Evolutionary conservation across 2,113 vertebrate species (phyloP).

Genomic region (Brachypodius melanocephalos): DNA sequence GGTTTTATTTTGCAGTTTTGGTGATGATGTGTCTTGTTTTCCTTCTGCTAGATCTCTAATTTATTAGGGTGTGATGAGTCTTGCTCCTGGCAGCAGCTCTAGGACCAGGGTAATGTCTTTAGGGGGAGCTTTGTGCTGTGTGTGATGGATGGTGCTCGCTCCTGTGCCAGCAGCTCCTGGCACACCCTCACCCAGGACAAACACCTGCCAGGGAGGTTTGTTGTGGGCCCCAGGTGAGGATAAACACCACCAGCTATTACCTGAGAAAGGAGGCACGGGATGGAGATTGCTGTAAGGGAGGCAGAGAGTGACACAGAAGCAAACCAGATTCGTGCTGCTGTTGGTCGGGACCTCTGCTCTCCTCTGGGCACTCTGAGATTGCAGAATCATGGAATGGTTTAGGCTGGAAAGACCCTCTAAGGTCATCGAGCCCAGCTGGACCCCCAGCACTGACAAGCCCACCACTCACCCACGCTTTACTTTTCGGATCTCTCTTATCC

Average conservation of each 20-base stretch:
- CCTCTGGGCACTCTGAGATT: accelerated
- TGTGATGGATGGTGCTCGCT: background rate
- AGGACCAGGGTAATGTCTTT: background rate
- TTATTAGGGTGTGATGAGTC: background rate
- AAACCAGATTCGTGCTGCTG: accelerated
- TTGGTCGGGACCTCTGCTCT: background rate
- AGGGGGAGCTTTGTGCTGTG: background rate
- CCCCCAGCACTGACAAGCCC: background rate
- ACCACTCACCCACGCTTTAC: background rate
- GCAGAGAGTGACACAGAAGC: background rate
- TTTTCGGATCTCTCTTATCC: background rate
- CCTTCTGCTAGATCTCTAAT: background rate
- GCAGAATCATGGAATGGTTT: background rate
- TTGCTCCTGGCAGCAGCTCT: background rate
- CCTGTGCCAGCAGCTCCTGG: background rate
- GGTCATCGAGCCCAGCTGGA: accelerated
- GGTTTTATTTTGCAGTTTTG: background rate
- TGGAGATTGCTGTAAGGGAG: background rate
- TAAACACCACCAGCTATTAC: background rate
- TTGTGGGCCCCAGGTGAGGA: background rate
- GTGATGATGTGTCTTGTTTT: background rate
- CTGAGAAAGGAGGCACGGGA: background rate
- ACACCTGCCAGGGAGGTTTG: background rate
- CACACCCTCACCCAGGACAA: background rate
- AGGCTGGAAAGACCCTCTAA: background rate